Conservation (phyloP, 2,113 vertebrate species). For the Myotis lucifugus region DNA sequence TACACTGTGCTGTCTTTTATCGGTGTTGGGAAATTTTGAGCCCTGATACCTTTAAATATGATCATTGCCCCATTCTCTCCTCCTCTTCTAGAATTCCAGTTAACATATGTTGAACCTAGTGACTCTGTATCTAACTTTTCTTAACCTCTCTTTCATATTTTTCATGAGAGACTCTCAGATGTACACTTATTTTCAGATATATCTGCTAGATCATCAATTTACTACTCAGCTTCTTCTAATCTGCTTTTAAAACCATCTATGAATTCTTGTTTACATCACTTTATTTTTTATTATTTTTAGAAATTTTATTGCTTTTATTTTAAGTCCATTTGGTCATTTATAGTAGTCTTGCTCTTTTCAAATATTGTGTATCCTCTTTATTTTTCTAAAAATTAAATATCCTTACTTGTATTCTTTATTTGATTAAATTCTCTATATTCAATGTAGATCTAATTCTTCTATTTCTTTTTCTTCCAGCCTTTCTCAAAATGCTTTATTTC, state of each 20-base stretch:
- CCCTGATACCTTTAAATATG: background rate
- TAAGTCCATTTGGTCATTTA: background rate
- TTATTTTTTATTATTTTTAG: background rate
- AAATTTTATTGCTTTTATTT: background rate
- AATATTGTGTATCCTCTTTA: background rate
- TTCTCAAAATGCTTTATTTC: slow-evolving; percentile 5
- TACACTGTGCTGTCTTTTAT: background rate
- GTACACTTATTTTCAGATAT: background rate
- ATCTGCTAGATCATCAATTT: background rate
- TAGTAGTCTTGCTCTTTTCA: background rate
- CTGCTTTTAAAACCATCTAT: background rate
- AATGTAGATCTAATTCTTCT: background rate
- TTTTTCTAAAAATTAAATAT: background rate
- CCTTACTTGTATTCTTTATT: background rate
- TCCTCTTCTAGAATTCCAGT: background rate
- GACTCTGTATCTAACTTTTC: background rate
- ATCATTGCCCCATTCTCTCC: background rate
- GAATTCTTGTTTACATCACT: background rate
- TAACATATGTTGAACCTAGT: background rate
- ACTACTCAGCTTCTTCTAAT: background rate
- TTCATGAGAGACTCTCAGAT: background rate
- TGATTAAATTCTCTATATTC: background rate
- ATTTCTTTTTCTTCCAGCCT: background rate
- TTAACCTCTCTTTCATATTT: background rate
- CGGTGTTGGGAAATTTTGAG: background rate